Base-by-base conservation (phyloP, 1,140 invertebrate genomes). In the Bacillus rossius region DNA sequence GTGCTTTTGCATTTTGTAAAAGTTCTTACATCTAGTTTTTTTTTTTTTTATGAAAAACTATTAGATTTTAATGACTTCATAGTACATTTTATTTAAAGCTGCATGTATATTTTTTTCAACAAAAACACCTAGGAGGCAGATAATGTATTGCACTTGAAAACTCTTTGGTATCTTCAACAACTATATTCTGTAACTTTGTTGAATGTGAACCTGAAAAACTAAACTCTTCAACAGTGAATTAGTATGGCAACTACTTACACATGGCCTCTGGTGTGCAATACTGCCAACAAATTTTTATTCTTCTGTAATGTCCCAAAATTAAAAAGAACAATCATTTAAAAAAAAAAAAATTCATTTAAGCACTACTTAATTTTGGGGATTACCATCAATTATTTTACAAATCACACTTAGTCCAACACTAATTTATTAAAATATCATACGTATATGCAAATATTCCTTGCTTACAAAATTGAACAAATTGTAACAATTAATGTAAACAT, bases 401-500 rank as follows among this genome's bases (percentile, higher is more conserved):
- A 23, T 49, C 47, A 55, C 25, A 22, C 25, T 29, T 51, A 58
- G 57, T 60, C 53, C 58, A 60, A 60, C 58, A 60, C 52, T 60
- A 55, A 55, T 60, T 60, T 60, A 60, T 55, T 60, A 60, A 60
- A 60, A 60, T 60, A 59, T 59, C 26, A 60, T 60, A 55, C 47
- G 49, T 45, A 60, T 60, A 55, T 43, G 57, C 57, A 58, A 58
- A 60, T 55, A 60, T 60, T 60, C 58, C 58, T 60, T 60, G 58
- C 58, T 60, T 60, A 60, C 58, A 60, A 60, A 60, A 55, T 60
- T 60, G 51, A 60, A 55, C 53, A 60, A 20, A 50, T 49, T 55
- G 58, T 60, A 55, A 60, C 58, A 55, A 60, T 55, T 60, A 41
- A 60, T 60, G 58, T 60, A 60, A 60, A 60, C 58, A 60, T 56